Conservation (phyloP, 2,888 invertebrate species). For the Erebia epiphron region DNA sequence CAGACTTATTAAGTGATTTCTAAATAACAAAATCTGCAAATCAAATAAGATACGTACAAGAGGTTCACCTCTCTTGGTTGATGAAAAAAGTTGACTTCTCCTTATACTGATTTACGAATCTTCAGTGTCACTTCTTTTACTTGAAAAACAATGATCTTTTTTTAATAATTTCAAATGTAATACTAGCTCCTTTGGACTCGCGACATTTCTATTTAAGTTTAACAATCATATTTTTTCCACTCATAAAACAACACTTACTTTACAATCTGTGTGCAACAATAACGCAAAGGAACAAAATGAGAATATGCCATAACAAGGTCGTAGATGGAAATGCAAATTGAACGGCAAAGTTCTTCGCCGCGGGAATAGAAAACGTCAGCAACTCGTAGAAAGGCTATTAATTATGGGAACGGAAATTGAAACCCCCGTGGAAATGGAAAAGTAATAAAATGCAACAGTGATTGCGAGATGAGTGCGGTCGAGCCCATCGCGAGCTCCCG, state of each 20-base stretch:
- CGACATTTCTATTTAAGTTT: not conserved
- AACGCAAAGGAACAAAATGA: slow-evolving; percentile 39
- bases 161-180: too few relatives aligned
- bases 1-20: not conserved
- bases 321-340: slow-evolving; percentile 66
- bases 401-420: slow-evolving; percentile 82
- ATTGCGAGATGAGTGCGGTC: slow-evolving; percentile 73
- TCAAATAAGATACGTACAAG: too few relatives aligned
- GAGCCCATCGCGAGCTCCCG: slow-evolving; percentile 46
- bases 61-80: too few relatives aligned
- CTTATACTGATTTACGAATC: too few relatives aligned
- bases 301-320: slow-evolving; percentile 51
- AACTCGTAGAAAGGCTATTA: slow-evolving; percentile 77
- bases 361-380: slow-evolving; percentile 72
- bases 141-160: too few relatives aligned
- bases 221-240: not conserved
- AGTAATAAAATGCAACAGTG: slow-evolving; percentile 82
- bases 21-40: not conserved
- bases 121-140: too few relatives aligned
- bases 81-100: too few relatives aligned
- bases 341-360: slow-evolving; percentile 68
- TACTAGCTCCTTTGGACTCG: too few relatives aligned
- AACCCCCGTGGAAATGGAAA: slow-evolving; percentile 81
- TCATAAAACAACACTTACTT: slow-evolving; percentile 6
- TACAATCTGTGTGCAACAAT: slow-evolving; percentile 13